phyloP scores from a whole-genome alignment of 2,888 invertebrate species.

The Monochamus alternatus region DNA sequence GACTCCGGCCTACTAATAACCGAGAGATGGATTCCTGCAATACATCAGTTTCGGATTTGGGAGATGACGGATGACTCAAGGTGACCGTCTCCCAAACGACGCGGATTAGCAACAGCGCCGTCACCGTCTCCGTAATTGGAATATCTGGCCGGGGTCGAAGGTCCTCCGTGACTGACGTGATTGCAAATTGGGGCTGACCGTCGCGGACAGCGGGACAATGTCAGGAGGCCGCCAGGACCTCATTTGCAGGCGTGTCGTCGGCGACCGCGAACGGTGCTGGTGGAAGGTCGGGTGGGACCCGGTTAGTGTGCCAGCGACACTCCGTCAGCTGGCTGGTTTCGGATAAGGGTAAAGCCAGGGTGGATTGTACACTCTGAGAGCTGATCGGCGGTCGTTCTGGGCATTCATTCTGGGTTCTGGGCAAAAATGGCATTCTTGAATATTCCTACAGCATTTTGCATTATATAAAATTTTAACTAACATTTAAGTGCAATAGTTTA shows the following conservation, averaged over 20 bases:
- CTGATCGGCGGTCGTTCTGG: too few species aligned
- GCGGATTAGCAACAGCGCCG: constrained; percentile 4
- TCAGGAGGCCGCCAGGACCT: constrained; percentile 31
- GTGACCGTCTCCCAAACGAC: constrained; percentile 13
- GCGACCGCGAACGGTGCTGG: constrained; percentile 27
- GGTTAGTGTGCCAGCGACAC: constrained; percentile 13
- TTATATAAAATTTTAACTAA: too few species aligned
- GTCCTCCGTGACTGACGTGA: constrained; percentile 48
- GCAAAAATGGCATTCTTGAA: too few species aligned
- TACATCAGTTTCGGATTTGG: constrained; percentile 10
- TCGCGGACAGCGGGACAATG: constrained; percentile 28
- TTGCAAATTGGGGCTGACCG: constrained; percentile 46
- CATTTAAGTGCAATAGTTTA: too few species aligned
- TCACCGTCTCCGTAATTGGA: constrained; percentile 39
- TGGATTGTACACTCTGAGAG: too few species aligned
- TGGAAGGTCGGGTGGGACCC: constrained; percentile 15
- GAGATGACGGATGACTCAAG: constrained; percentile 11
- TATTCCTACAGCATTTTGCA: too few species aligned
- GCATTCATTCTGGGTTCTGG: too few species aligned
- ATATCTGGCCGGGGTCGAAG: constrained; percentile 46
- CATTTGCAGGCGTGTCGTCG: constrained; percentile 37
- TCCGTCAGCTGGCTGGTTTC: background rate
- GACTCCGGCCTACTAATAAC: background rate
- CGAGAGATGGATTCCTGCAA: background rate
- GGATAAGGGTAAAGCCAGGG: too few species aligned